These are phyloP conservation scores for Acleris sparsana DNA, from an alignment of 2,888 invertebrate species.

Conservation along the genomic window DNA sequence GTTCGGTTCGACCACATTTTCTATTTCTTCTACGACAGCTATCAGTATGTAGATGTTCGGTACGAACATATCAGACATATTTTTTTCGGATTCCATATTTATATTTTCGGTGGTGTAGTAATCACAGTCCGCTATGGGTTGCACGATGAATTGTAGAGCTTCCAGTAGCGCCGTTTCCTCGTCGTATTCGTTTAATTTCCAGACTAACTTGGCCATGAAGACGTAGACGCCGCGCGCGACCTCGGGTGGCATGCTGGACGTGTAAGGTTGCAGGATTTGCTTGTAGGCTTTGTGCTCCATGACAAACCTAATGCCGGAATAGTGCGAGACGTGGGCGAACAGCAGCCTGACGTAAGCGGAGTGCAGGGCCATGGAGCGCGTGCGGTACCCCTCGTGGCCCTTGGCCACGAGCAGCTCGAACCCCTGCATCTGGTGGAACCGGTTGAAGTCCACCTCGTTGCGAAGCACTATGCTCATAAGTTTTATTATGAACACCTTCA, in stretches of 20 bases:
- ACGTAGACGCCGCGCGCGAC: constrained; percentile 44
- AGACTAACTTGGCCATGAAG: constrained; percentile 47
- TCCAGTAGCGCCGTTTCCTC: constrained; percentile 46
- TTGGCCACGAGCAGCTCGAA: constrained; percentile 30
- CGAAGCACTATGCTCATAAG: constrained; percentile 46
- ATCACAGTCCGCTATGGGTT: constrained; percentile 44
- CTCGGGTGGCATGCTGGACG: constrained; percentile 38
- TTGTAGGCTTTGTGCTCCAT: constrained; percentile 46
- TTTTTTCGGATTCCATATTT: constrained; percentile 43
- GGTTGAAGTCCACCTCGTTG: constrained; percentile 54
- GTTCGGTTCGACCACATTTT: constrained; percentile 42
- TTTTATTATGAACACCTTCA: constrained; percentile 49
- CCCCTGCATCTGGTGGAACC: constrained; percentile 45
- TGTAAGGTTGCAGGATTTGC: constrained; percentile 39
- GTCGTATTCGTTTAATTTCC: constrained; percentile 48
- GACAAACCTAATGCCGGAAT: constrained; percentile 46
- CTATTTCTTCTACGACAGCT: constrained; percentile 43
- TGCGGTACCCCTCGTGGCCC: constrained; percentile 28
- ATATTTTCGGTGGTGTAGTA: constrained; percentile 40
- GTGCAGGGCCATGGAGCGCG: constrained; percentile 38
- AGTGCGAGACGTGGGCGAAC: constrained; percentile 45
- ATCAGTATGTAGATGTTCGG: constrained; percentile 42
- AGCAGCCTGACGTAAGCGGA: constrained; percentile 44
- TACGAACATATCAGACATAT: constrained; percentile 42
- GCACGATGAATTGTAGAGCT: constrained; percentile 44